Evolutionary conservation across 2,888 invertebrate species (phyloP), one percentile per base, ranked within the genome.

Genomic region (Junonia oenone): DNA sequence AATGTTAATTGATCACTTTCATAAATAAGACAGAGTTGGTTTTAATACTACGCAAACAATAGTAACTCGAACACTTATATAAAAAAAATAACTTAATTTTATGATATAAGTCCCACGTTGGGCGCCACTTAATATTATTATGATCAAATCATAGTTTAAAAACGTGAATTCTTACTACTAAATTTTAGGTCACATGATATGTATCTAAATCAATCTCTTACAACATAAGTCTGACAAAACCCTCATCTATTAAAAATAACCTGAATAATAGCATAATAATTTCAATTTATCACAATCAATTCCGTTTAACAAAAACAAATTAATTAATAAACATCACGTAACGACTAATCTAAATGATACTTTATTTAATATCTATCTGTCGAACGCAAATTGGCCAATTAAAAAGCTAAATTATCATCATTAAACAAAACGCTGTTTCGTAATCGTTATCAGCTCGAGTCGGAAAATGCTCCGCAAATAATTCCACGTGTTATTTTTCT

Each of bases 401-500:
- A 60, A 60, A 55, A 50, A 29, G 8, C 40, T 6, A 47, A 57
- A 54, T 60, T 51, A 57, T 50, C 33, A 55, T 52, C 47, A 60
- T 54, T 54, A 54, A 54, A 51, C 48, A 48, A 48, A 56, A 31
- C 38, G 43, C 9, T 49, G 56, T 48, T 22, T n/a, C 56, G 31
- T 35, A 55, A 31, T 48, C 58, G 55, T 58, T 58, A 58, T 62
- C 59, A 19, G 49, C 50, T 38, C 27, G 49, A 60, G 55, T 59
- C 45, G 60, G 62, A 49, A 51, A 56, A 60, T 60, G 45, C 57
- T 61, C 51, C 48, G 37, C 58, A 50, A 58, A 58, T 55, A 54
- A 61, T 56, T 53, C 29, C 58, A 58, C 60, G 55, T 55, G 60
- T 61, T 56, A 55, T 57, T 58, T n/a, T 49, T 55, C 29, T 46